Evolutionary conservation across 1,140 invertebrate species (phyloP).

Genomic region (Heterodera schachtii): DNA sequence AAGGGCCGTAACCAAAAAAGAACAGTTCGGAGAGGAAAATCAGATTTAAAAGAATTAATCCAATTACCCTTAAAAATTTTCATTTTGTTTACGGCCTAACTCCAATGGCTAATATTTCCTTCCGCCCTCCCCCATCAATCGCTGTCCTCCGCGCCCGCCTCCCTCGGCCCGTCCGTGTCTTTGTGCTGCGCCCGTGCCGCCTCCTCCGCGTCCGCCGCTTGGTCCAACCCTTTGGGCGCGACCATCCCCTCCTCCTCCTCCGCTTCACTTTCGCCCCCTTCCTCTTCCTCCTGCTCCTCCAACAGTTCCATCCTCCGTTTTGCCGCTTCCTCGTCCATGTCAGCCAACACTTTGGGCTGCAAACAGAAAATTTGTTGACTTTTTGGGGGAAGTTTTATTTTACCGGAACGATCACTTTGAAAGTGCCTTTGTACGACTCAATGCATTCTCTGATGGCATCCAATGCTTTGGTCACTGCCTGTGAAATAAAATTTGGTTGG

Average conservation of each 20-base stretch:
- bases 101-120: no score
- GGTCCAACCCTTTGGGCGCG: constrained; percentile 61
- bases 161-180: constrained; percentile 32
- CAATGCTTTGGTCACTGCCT: constrained; percentile 79
- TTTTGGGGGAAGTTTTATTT: constrained; percentile 63
- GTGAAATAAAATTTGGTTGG: background rate
- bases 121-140: background rate
- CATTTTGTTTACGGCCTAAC: no score
- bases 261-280: constrained; percentile 76
- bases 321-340: constrained; percentile 92
- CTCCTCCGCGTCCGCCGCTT: constrained; percentile 57
- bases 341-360: constrained; percentile 95
- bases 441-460: constrained; percentile 85
- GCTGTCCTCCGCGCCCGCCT: constrained; percentile 28
- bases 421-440: constrained; percentile 80
- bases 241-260: constrained; percentile 70
- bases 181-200: constrained; percentile 30
- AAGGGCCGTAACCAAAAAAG: no score
- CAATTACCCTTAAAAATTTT: no score
- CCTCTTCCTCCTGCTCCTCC: constrained; percentile 68
- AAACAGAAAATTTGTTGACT: constrained; percentile 23
- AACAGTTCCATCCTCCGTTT: constrained; percentile 87
- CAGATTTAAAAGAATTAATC: no score
- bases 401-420: constrained; percentile 91
- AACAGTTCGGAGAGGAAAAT: no score